Conservation (phyloP, 2,797 vertebrate species). For the Harpagifer antarcticus region DNA sequence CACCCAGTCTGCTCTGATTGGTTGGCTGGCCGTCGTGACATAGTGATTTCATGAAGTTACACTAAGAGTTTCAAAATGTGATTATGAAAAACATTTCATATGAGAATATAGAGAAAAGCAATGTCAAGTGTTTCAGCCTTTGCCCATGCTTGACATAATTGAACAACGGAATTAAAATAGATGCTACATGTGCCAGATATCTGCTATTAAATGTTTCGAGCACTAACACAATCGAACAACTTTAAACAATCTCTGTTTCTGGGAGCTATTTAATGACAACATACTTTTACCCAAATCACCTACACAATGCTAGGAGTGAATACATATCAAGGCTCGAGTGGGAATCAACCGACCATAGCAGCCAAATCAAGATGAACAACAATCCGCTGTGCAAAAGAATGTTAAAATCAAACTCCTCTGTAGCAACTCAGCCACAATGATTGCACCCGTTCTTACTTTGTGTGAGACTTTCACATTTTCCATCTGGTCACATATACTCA, state of each 20-base stretch:
- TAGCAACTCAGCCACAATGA: slow-evolving; percentile 32
- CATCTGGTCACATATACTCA: slow-evolving; percentile 7
- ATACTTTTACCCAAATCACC: slow-evolving; percentile 18
- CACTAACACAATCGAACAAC: slow-evolving; percentile 10
- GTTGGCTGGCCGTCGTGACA: no score
- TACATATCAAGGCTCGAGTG: slow-evolving; percentile 24
- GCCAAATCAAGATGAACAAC: slow-evolving; percentile 58
- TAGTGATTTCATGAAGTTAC: no score
- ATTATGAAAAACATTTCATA: neutral
- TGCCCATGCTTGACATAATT: neutral
- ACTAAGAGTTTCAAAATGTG: neutral
- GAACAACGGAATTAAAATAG: slow-evolving; percentile 3
- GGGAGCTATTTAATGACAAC: slow-evolving; percentile 3
- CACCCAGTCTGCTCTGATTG: no score
- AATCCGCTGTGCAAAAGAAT: slow-evolving; percentile 18
- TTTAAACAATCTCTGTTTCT: neutral
- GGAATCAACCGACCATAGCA: slow-evolving; percentile 33
- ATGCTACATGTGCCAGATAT: neutral
- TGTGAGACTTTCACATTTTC: slow-evolving; percentile 32
- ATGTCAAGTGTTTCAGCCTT: neutral
- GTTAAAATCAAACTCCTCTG: slow-evolving; percentile 47
- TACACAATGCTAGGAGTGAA: slow-evolving; percentile 21
- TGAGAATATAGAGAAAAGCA: slow-evolving; percentile 14
- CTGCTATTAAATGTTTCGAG: neutral
- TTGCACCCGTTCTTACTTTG: slow-evolving; percentile 37